phyloP scores from a whole-genome alignment of 2,888 invertebrate genomes.

The Lithophane ornitopus region DNA sequence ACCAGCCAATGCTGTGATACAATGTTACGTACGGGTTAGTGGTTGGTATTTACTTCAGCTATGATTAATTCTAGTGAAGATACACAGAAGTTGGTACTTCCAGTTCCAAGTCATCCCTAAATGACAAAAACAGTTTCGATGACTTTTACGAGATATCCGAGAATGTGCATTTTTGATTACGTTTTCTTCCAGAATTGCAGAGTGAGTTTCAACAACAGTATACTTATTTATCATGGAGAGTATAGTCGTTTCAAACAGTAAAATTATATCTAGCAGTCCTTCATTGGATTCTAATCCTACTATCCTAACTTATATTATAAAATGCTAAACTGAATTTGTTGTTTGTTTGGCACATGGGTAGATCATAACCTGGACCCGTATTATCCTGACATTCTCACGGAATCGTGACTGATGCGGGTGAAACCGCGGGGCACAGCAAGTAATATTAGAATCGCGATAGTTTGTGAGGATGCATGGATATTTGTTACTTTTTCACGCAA shows the following conservation, averaged over 20 bases:
- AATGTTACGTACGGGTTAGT: slow-evolving; percentile 7
- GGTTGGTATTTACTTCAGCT: slow-evolving; percentile 8
- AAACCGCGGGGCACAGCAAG: too few species aligned
- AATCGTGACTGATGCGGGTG: too few species aligned
- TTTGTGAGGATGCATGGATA: too few species aligned
- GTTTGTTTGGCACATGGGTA: too few species aligned
- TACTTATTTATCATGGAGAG: neutral
- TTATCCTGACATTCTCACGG: too few species aligned
- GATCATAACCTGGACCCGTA: too few species aligned
- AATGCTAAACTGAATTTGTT: too few species aligned
- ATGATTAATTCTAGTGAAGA: neutral
- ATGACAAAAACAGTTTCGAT: neutral
- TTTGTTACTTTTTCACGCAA: too few species aligned
- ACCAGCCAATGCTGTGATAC: neutral
- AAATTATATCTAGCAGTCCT: neutral
- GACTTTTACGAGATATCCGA: neutral
- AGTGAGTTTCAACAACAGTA: neutral
- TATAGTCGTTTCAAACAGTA: neutral
- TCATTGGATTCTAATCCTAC: neutral
- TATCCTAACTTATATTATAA: too few species aligned
- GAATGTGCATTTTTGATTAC: neutral
- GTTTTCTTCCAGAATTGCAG: neutral
- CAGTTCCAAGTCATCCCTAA: neutral
- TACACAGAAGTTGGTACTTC: neutral
- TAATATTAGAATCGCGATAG: too few species aligned